These are phyloP conservation scores for Drosophila cracens DNA, from an alignment of 2,888 invertebrate genomes.

Conservation along the genomic window DNA sequence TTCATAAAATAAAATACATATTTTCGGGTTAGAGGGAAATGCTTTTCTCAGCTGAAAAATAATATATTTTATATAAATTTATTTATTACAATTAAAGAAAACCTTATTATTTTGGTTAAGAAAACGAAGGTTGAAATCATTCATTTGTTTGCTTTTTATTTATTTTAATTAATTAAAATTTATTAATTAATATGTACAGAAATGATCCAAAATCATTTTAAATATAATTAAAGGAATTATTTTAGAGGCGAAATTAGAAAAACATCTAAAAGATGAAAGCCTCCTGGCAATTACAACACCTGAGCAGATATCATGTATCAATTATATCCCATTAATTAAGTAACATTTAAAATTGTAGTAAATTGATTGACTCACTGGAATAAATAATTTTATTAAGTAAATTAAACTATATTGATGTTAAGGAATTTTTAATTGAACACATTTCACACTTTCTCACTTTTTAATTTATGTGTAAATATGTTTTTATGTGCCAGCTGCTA, in stretches of 20 bases:
- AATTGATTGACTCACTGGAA: neutral
- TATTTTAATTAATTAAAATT: neutral
- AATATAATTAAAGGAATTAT: neutral
- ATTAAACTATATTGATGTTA: neutral
- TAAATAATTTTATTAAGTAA: neutral
- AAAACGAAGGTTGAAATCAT: rapidly evolving
- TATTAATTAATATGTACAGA: neutral
- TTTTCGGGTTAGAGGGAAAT: neutral
- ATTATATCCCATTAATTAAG: too few relatives aligned
- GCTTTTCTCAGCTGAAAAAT: neutral
- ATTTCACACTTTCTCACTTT: neutral
- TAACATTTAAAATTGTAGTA: neutral
- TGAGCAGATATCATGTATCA: too few relatives aligned
- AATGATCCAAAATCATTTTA: neutral
- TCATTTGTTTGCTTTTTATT: neutral
- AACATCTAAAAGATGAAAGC: neutral
- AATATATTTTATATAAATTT: neutral
- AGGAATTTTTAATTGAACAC: neutral
- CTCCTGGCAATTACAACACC: neutral
- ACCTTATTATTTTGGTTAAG: neutral
- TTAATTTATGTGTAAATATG: neutral
- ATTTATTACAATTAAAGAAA: too few relatives aligned
- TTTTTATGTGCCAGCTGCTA: neutral
- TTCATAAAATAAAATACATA: neutral
- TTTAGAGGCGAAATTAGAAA: neutral